phyloP scores from a whole-genome alignment of 2,888 invertebrate genomes.

The Idaea dimidiata region DNA sequence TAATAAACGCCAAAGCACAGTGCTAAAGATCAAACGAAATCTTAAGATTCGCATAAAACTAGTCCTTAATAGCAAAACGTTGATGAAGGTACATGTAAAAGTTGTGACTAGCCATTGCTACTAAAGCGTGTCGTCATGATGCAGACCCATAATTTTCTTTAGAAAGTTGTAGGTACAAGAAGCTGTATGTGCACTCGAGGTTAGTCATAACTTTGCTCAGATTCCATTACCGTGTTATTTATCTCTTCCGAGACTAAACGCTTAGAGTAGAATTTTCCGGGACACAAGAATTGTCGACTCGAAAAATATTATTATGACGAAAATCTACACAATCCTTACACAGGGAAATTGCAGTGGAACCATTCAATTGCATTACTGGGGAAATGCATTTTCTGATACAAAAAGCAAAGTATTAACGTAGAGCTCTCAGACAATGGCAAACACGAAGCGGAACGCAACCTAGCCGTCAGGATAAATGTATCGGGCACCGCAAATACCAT shows the following conservation, averaged over 20 bases:
- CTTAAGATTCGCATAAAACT: constrained; percentile 61
- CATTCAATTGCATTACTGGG: constrained; percentile 50
- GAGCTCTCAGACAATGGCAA: constrained; percentile 70
- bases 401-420: constrained; percentile 58
- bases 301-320: constrained; percentile 28
- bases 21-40: not conserved
- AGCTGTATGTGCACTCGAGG: constrained; percentile 32
- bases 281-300: constrained; percentile 22
- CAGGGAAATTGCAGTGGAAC: constrained; percentile 36
- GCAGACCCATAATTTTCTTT: constrained; percentile 56
- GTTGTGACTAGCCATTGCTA: not conserved
- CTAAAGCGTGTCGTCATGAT: constrained; percentile 35
- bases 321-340: constrained; percentile 27
- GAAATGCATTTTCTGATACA: constrained; percentile 57
- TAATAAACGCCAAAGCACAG: constrained; percentile 46
- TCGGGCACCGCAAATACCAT: constrained; percentile 62
- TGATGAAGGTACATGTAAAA: constrained; percentile 51
- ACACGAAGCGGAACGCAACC: constrained; percentile 57
- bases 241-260: constrained; percentile 24
- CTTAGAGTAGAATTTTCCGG: constrained; percentile 22
- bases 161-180: constrained; percentile 43
- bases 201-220: constrained; percentile 27
- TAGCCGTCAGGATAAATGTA: constrained; percentile 62
- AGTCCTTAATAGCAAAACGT: constrained; percentile 58
- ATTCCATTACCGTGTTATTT: constrained; percentile 32